A percentile compares a stretch with the other conserved stretches of the same genome.
Conservation (phyloP, 2,888 invertebrate species). For the Calameuta pallipes region DNA sequence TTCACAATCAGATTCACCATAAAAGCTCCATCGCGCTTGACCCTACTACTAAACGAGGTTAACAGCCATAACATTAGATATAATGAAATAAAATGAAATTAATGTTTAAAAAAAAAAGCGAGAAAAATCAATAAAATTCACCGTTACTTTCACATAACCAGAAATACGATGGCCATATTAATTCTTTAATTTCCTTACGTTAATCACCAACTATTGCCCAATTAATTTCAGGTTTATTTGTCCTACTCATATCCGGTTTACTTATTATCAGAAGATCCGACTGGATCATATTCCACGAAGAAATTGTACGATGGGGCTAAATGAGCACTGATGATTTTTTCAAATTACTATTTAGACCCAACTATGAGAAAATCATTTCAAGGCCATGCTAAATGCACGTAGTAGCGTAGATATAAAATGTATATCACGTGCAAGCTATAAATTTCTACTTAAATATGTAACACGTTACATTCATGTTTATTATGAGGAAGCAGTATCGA, state of each 20-base stretch:
- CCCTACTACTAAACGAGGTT: conserved; percentile 32
- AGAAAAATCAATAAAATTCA: background rate
- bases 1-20: background rate
- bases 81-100: background rate
- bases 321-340: no score
- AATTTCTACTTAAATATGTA: no score
- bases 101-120: conserved; percentile 14
- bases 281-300: background rate
- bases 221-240: background rate
- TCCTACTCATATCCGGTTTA: background rate
- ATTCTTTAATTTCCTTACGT: no score
- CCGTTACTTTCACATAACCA: background rate
- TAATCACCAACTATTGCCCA: background rate
- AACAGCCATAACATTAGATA: conserved; percentile 23
- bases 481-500: no score
- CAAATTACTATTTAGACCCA: no score
- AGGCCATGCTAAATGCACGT: no score
- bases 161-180: no score
- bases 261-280: background rate
- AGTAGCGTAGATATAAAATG: no score
- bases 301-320: no score
- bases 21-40: conserved; percentile 17
- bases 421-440: no score
- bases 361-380: no score
- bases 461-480: no score